Evolutionary conservation across 2,113 vertebrate genomes (phyloP).

Genomic region (Felis catus): F.catus_Fca126_mat1.0 CM031424.1:30713001-30713500

Average conservation of each 20-base stretch:
- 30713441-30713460: neutral
- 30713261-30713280: neutral
- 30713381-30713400: neutral
- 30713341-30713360: neutral
- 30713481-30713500: neutral
- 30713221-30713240: neutral
- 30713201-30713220: neutral
- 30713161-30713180: neutral
- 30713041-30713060: neutral
- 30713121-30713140: neutral
- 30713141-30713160: neutral
- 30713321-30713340: neutral
- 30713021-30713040: neutral
- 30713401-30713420: neutral
- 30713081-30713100: neutral
- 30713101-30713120: neutral
- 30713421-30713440: neutral
- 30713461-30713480: neutral
- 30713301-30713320: neutral
- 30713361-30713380: neutral
- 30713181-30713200: neutral
- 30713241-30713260: neutral
- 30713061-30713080: neutral
- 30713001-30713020: neutral
- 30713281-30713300: neutral